Evolutionary conservation across 2,888 invertebrate genomes (phyloP), one percentile per base, ranked within the genome.

Genomic region (Eilema depressum): DNA sequence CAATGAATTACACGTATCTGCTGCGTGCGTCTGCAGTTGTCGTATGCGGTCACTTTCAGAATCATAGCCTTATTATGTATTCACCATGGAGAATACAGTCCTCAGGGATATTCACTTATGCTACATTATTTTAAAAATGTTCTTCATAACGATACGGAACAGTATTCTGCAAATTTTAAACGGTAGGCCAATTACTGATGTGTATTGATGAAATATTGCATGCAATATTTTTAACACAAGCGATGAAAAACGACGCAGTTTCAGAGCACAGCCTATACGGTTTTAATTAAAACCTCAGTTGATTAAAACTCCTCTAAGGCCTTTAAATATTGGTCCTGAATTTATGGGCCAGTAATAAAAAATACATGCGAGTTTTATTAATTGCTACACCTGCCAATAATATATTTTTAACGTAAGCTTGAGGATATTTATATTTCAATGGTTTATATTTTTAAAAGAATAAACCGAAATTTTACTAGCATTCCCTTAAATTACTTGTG

Each of bases 201-300:
- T 28, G 30, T 63, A 63, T 68, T 69, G 30, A 61, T 61, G 30
- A 61, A 61, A 61, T n/a, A 61, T 61, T 53, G 56, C 70, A 66
- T 73, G 65, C 77, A 78, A 66, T 66, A 62, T 25, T 66, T 74
- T 81, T 68, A 67, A 71, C 70, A 72, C 60, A 28, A 63, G 59
- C 69, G 64, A 75, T 77, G 78, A 82, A 82, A 83, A 79, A 76
- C 56, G 63, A 70, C 59, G 47, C 71, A 68, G 69, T 81, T 73
- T 64, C 74, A 81, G 73, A 74, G 62, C 71, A 70, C 68, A 72
- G 71, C 79, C 69, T 73, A 74, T 75, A 78, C 73, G 77, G 76
- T 70, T 82, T 85, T 87, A 84, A 86, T 85, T 81, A 80, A 83
- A 82, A 77, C 78, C 77, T 79, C 74, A 74, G 68, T 80, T 84